Percentiles rank a stretch among this genome's conserved stretches.
Conservation (phyloP, 2,888 invertebrate species). For the Xestia ashworthii region DNA sequence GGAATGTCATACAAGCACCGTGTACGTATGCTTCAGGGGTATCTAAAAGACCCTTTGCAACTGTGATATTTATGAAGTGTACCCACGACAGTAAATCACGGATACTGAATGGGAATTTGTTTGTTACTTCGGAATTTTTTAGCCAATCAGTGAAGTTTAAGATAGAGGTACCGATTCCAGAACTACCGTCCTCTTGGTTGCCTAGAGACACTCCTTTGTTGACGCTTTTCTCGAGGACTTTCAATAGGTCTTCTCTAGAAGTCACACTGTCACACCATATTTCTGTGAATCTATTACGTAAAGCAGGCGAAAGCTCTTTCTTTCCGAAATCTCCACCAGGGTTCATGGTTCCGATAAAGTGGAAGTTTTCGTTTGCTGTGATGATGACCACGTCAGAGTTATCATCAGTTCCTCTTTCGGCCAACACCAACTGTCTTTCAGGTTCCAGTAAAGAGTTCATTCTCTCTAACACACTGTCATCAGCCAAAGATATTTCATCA, state of each 20-base stretch:
- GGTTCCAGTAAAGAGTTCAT: constrained; percentile 98
- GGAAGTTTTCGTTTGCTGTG: constrained; percentile 94
- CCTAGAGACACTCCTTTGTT: constrained; percentile 88
- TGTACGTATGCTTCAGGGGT: constrained; percentile 94
- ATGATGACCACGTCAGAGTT: constrained; percentile 91
- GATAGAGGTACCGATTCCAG: constrained; percentile 93
- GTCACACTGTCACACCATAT: constrained; percentile 98
- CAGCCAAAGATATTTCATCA: constrained; percentile 99
- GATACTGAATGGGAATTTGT: constrained; percentile 96
- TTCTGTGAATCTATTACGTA: constrained; percentile 99
- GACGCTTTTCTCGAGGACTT: constrained; percentile 96
- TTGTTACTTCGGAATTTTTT: constrained; percentile 93
- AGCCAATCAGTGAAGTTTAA: constrained; percentile 96
- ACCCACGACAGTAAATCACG: constrained; percentile 98
- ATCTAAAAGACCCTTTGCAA: constrained; percentile 82
- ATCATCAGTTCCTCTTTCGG: constrained; percentile 95
- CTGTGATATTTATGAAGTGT: constrained; percentile 94
- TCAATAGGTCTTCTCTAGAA: constrained; percentile 93
- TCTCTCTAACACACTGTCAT: constrained; percentile 99
- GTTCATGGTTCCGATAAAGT: constrained; percentile 99
- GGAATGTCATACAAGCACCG: constrained; percentile 97
- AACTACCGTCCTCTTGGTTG: constrained; percentile 88
- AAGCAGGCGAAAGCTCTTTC: constrained; percentile 99
- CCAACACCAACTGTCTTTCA: constrained; percentile 96
- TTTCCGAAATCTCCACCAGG: constrained; percentile 99